Conservation (phyloP, 2,797 vertebrate genomes). For the Babyrousa celebensis region DNA sequence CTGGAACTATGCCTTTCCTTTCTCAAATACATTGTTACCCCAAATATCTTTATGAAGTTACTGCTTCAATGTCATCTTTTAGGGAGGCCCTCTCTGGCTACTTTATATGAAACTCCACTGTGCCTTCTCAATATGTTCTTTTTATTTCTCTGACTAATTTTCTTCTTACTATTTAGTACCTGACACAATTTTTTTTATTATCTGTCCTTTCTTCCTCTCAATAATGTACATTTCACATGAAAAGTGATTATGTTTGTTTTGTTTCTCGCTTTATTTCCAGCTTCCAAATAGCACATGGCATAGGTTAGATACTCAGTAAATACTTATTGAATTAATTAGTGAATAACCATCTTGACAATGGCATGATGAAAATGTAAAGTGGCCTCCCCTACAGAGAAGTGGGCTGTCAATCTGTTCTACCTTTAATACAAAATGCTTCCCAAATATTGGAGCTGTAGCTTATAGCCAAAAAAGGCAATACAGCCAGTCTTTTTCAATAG, state of each 20-base stretch:
- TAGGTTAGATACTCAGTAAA: neutral
- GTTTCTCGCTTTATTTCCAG: neutral
- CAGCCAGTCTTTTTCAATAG: slow-evolving; percentile 9
- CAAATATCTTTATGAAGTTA: slow-evolving; percentile 8
- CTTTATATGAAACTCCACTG: neutral
- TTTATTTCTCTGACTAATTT: slow-evolving; percentile 45
- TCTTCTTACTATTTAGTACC: neutral
- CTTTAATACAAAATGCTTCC: slow-evolving; percentile 14
- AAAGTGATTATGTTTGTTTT: neutral
- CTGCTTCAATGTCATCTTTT: neutral
- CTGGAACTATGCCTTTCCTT: neutral
- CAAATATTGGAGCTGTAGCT: neutral
- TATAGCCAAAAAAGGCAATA: neutral
- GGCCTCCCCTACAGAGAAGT: neutral
- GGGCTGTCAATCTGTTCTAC: neutral
- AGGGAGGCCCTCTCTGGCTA: neutral
- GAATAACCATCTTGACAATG: neutral
- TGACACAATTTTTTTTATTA: neutral
- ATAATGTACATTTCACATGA: neutral
- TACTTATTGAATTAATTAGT: neutral
- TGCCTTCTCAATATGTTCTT: neutral
- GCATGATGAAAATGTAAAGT: neutral
- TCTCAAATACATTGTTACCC: neutral
- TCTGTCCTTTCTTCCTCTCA: neutral
- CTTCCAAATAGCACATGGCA: neutral